Evolutionary conservation across 1,140 invertebrate genomes (phyloP).

Genomic region (Periplaneta americana): DNA sequence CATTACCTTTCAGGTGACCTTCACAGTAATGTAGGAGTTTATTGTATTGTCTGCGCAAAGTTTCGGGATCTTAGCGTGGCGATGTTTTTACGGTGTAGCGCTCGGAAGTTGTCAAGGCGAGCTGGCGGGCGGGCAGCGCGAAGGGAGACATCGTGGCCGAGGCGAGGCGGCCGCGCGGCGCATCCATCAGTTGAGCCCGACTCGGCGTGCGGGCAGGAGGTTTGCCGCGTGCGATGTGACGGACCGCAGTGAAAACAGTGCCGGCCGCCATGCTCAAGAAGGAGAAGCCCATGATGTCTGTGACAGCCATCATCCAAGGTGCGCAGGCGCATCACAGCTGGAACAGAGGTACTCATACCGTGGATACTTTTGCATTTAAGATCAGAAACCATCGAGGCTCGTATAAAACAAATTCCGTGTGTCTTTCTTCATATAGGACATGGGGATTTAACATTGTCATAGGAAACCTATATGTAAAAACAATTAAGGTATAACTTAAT

Average conservation of each 20-base stretch:
- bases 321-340: slow-evolving; percentile 50
- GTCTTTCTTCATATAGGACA: no score
- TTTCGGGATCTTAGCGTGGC: not conserved
- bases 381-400: no score
- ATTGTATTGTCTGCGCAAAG: no score
- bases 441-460: no score
- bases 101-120: slow-evolving; percentile 1
- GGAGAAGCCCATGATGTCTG: slow-evolving; percentile 78
- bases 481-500: no score
- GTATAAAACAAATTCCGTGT: no score
- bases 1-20: no score
- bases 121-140: not conserved
- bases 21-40: no score
- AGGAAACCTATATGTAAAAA: no score
- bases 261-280: slow-evolving; percentile 64
- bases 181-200: not conserved
- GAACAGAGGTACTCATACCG: slow-evolving; percentile 50
- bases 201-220: no score
- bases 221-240: not conserved
- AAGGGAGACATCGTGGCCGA: not conserved
- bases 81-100: not conserved
- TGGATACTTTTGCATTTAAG: no score
- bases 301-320: slow-evolving; percentile 69
- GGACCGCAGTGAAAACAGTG: not conserved
- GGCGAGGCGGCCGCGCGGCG: not conserved